Percentiles rank a stretch among this genome's conserved stretches.
phyloP scores from a whole-genome alignment of 2,797 vertebrate genomes.

The Hypotaenidia okinawae region DNA sequence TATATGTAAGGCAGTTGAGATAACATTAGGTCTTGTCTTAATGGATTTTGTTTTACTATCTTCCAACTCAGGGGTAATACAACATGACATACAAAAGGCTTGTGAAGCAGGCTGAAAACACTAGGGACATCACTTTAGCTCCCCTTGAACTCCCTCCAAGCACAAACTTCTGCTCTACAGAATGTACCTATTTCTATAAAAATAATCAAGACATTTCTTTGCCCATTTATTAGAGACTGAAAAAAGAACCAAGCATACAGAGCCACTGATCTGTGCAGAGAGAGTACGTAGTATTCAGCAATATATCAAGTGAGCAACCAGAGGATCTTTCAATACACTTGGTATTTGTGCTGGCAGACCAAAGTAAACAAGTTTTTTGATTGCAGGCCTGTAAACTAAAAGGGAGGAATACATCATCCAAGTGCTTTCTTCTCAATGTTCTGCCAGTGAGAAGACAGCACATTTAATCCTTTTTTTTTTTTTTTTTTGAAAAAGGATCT shows the following conservation, averaged over 20 bases:
- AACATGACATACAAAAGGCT: constrained; percentile 54
- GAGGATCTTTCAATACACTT: neutral
- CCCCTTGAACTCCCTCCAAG: constrained; percentile 27
- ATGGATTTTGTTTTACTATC: constrained; percentile 60
- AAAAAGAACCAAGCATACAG: neutral
- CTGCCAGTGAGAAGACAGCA: neutral
- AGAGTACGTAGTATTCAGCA: neutral
- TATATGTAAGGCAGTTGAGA: constrained; percentile 26
- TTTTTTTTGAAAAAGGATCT: neutral
- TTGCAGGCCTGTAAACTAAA: neutral
- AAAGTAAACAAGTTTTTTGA: constrained; percentile 17
- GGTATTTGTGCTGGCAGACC: neutral
- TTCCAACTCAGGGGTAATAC: constrained; percentile 54
- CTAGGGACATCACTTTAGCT: constrained; percentile 6
- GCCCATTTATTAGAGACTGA: constrained; percentile 8
- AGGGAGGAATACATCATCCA: neutral
- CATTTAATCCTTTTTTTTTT: neutral
- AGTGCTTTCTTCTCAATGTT: neutral
- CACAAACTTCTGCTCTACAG: constrained; percentile 33
- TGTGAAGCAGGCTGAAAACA: constrained; percentile 34
- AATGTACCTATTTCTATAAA: constrained; percentile 16
- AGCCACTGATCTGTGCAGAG: neutral
- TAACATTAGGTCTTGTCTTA: constrained; percentile 57
- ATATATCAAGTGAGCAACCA: neutral
- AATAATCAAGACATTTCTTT: constrained; percentile 1